Conservation (phyloP, 2,888 invertebrate genomes). For the Lapara coniferarum region DNA sequence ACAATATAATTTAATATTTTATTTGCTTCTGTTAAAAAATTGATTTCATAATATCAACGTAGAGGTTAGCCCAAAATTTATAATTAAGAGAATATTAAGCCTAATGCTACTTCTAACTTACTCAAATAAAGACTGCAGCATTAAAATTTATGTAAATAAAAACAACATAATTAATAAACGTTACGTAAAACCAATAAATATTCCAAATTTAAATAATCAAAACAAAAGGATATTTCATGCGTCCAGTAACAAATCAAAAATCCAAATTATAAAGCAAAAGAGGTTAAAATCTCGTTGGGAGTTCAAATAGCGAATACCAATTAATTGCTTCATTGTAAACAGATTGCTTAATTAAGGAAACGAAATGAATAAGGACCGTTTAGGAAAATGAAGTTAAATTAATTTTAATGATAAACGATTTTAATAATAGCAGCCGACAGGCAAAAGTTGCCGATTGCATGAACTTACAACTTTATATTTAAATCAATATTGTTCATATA, state of each 20-base stretch:
- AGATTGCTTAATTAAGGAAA: conserved; percentile 82
- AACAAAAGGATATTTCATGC: conserved; percentile 24
- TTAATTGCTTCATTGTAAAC: conserved; percentile 81
- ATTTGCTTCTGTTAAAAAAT: too few relatives aligned
- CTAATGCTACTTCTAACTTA: not conserved
- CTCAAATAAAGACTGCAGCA: not conserved
- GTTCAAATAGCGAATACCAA: conserved; percentile 73
- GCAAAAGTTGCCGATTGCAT: conserved; percentile 34
- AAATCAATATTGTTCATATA: not conserved
- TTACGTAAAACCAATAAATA: not conserved
- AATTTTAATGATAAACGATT: conserved; percentile 81
- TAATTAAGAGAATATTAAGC: too few relatives aligned
- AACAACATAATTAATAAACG: conserved; percentile 1
- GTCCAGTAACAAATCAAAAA: conserved; percentile 51
- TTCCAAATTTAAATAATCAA: conserved; percentile 9
- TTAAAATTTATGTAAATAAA: not conserved
- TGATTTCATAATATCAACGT: too few relatives aligned
- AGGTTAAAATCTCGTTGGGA: conserved; percentile 64
- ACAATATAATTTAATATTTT: too few relatives aligned
- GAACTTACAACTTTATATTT: conserved; percentile 45
- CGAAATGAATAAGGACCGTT: conserved; percentile 78
- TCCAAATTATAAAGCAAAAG: conserved; percentile 54
- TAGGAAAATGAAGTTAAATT: conserved; percentile 77
- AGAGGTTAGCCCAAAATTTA: too few relatives aligned
- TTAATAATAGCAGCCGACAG: conserved; percentile 49